Conservation (phyloP, 37 sponge, comb jelly and placozoan species). For the Ephydatia muelleri region DNA sequence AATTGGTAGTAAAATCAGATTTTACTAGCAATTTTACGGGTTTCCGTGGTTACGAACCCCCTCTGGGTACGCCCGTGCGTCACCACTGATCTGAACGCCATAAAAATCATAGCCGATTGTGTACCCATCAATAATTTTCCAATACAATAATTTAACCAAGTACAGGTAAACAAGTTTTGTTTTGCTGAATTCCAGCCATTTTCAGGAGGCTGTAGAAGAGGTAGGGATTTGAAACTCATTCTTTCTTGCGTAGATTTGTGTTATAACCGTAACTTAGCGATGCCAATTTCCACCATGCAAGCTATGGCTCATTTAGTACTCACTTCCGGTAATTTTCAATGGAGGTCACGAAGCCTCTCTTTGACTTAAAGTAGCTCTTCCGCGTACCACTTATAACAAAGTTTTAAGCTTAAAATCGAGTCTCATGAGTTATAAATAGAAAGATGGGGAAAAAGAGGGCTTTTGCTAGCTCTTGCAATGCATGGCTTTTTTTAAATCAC, state of each 20-base stretch:
- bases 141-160: slow-evolving; percentile 1
- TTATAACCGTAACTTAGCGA: not conserved
- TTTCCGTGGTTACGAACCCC: too few relatives aligned
- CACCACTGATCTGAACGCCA: not conserved
- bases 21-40: too few relatives aligned
- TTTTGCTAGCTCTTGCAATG: slow-evolving; percentile 1
- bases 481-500: not conserved
- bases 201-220: not conserved
- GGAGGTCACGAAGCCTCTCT: not conserved
- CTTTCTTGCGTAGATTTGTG: not conserved
- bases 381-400: not conserved
- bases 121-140: not conserved
- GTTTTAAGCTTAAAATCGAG: not conserved
- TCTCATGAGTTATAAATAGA: not conserved
- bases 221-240: not conserved
- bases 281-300: not conserved
- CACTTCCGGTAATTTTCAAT: not conserved
- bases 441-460: not conserved
- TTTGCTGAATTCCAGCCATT: not conserved
- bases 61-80: too few relatives aligned
- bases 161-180: slow-evolving; percentile 1
- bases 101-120: slow-evolving; percentile 1
- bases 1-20: too few relatives aligned
- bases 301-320: slow-evolving; percentile 1
- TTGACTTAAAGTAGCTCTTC: not conserved